These are phyloP conservation scores for Acanthococcus lagerstroemiae DNA, from an alignment of 2,888 invertebrate species.

Conservation along the genomic window DNA sequence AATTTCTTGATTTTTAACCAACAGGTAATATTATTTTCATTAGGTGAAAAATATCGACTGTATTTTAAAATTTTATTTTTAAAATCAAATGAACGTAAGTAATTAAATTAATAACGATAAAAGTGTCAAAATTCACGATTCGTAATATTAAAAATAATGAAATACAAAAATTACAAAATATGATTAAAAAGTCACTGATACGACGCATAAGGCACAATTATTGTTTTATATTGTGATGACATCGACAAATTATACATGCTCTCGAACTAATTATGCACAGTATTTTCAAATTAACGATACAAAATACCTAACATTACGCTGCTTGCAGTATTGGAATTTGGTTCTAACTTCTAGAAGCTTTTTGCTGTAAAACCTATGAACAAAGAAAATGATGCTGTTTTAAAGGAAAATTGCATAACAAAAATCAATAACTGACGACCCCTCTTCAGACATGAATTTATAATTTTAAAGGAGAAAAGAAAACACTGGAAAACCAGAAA, in stretches of 20 bases:
- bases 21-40: too few species aligned
- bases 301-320: not conserved
- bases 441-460: too few species aligned
- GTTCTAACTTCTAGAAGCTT: slow-evolving; percentile 53
- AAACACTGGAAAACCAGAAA: too few species aligned
- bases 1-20: too few species aligned
- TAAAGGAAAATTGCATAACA: too few species aligned
- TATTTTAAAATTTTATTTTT: too few species aligned
- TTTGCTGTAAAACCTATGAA: slow-evolving; percentile 70
- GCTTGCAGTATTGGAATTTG: not conserved
- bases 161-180: slow-evolving; percentile 20
- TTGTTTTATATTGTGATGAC: slow-evolving; percentile 19
- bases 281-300: not conserved
- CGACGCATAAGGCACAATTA: slow-evolving; percentile 30
- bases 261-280: not conserved
- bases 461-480: too few species aligned
- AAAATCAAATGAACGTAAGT: too few species aligned
- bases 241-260: slow-evolving; percentile 4
- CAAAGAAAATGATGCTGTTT: slow-evolving; percentile 27
- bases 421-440: too few species aligned
- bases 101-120: too few species aligned
- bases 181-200: slow-evolving; percentile 24
- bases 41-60: too few species aligned
- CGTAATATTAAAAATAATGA: slow-evolving; percentile 11
- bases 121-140: not conserved